Base-by-base conservation (phyloP, 2,797 vertebrate species). In the Platalea minor region DNA sequence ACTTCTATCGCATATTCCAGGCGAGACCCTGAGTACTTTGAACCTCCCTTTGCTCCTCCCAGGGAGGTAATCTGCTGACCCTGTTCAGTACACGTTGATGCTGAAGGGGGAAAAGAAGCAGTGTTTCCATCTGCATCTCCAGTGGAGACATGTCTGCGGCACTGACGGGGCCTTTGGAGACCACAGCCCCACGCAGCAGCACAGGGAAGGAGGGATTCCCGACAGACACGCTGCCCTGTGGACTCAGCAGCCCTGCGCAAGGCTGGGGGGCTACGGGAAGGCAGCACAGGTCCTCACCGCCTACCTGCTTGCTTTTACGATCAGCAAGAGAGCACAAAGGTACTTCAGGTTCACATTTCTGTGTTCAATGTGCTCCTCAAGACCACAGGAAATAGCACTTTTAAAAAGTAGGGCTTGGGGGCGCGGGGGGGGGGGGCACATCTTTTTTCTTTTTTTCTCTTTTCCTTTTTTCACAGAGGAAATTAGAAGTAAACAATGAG, bases 301-400 rank as follows among this genome's bases (percentile, higher is more conserved):
- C 37, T 64, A 26, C 8, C 39, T 56, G 20, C 48, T 79, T 29
- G 28, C 25, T 45, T 82, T 63, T 29, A n/a, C 5, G 0, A 29
- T 54, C 74, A 65, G 54, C 29, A 37, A 79, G 43, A 88, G 25
- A 84, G 23, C 59, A 31, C 17, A 41, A 33, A 86, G 33, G 10
- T 54, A 35, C 43, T 63, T 91, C 28, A 53, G 54, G 39, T 73
- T 75, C 76, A 50, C 29, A 31, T 57, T 37, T 84, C 77, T 89
- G 12, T 37, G 17, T 43, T 95, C 45, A 50, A 2, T 23, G 35
- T 46, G 25, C 72, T 77, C 61, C 26, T 68, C n/a, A 46, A 94
- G 93, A 89, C 91, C 89, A 94, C 95, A 97, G 96, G 96, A 96
- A 96, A 88, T 54, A 29, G 41, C 76, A 81, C 57, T 59, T 94